These are phyloP conservation scores for Ectemnius continuus DNA, from an alignment of 2,888 invertebrate species.

Conservation along the genomic window DNA sequence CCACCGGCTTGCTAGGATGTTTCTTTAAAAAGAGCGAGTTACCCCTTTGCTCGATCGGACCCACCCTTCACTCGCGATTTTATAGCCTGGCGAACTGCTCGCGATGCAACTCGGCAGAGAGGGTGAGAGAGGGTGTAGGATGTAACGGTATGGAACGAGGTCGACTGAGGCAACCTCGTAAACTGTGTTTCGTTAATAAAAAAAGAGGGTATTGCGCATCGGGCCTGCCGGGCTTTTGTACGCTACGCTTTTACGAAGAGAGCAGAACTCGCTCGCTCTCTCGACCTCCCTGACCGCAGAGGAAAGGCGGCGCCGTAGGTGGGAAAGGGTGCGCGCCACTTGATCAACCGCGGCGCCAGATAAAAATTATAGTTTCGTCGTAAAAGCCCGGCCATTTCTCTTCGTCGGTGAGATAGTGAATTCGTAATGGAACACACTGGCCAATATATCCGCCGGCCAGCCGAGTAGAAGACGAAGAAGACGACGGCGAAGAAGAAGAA, in stretches of 20 bases:
- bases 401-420: background rate
- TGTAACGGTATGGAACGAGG: background rate
- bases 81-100: too few relatives aligned
- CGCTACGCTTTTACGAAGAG: conserved; percentile 1
- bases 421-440: conserved; percentile 19
- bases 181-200: conserved; percentile 6
- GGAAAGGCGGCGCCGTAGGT: too few relatives aligned
- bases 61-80: too few relatives aligned
- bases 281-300: too few relatives aligned
- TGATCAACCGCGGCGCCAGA: background rate
- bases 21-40: conserved; percentile 1
- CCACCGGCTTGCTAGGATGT: conserved; percentile 32
- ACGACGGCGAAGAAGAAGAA: conserved; percentile 1
- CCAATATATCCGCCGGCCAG: conserved; percentile 32
- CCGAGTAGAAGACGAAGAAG: conserved; percentile 19
- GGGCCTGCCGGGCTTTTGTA: background rate
- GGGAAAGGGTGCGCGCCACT: background rate
- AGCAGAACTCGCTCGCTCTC: background rate
- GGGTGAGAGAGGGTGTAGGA: too few relatives aligned
- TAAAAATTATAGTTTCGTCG: conserved; percentile 11
- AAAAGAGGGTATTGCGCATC: background rate
- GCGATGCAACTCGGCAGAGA: too few relatives aligned
- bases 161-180: background rate
- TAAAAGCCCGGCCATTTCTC: background rate
- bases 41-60: too few relatives aligned